Evolutionary conservation across 2,113 vertebrate species (phyloP), one percentile per base, ranked within the genome.

Genomic region (Murina feae): DNA sequence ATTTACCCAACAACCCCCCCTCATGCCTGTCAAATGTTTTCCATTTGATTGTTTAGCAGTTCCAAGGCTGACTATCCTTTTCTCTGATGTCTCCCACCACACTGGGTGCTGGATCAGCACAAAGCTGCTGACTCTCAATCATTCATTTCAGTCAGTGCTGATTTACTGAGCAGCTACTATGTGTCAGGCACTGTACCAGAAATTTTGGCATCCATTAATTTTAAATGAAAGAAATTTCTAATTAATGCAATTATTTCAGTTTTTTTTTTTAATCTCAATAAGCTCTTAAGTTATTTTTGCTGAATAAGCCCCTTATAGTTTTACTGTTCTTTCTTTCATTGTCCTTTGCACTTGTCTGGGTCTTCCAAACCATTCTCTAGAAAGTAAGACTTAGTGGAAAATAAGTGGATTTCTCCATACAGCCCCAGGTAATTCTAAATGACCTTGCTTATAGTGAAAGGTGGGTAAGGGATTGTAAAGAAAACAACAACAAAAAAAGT

Each of bases 401-500:
- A 86, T 58, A 82, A 78, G 16, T 39, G 84, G 35, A 86, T 83
- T 76, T 65, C 39, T 69, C 25, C 23, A 71, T 25, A 49, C 17
- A 86, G 13, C 30, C 42, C 74, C n/a, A 80, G 80, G 21, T 37
- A 82, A 66, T n/a, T 93, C 39, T 66, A 93, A 87, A 81, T 78
- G 90, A 55, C 35, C 16, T 90, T 80, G 37, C 42, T 93, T 79
- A 80, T 6, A 89, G 30, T 20, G 65, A 68, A 69, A 89, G 47
- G 49, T 47, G 49, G 92, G 51, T 44, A 47, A 63, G 47, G 66
- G 18, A 9, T 21, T n/a, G 39, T 68, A 90, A 94, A 88, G 69
- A 82, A 80, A 95, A 60, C 4, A 89, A n/a, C n/a, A n/a, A n/a
- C n/a, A n/a, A n/a, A 79, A 85, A 87, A 90, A 49, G 42, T 42